Conservation (phyloP, 2,797 vertebrate genomes). For the Mormyrus hasselquistii region DNA sequence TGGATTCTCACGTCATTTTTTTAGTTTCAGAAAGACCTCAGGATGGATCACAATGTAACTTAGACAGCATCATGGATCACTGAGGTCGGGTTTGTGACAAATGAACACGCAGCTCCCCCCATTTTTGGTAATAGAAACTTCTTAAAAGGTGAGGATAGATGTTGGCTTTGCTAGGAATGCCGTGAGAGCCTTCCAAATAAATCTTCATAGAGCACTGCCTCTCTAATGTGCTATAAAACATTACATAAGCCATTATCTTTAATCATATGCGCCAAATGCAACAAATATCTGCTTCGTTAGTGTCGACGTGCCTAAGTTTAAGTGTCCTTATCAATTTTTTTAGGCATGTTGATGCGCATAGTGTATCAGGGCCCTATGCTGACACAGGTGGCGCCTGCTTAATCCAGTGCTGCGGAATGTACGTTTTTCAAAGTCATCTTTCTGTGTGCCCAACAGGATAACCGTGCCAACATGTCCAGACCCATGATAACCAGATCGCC, state of each 20-base stretch:
- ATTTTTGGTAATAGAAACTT: background rate
- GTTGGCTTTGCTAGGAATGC: background rate
- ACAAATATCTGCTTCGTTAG: background rate
- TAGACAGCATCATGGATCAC: background rate
- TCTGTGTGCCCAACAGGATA: conserved; percentile 63
- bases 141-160: background rate
- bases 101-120: background rate
- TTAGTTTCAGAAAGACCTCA: background rate
- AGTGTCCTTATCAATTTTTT: background rate
- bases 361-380: background rate
- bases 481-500: conserved; percentile 76
- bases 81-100: background rate
- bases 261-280: background rate
- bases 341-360: background rate
- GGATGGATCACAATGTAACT: background rate
- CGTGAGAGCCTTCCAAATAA: background rate
- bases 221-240: background rate
- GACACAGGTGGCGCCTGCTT: background rate
- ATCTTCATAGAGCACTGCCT: background rate
- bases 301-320: background rate
- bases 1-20: background rate
- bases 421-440: background rate
- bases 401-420: background rate
- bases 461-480: conserved; percentile 71
- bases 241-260: background rate